Evolutionary conservation across 2,797 vertebrate species (phyloP).

Genomic region (Silurus lanzhouensis): DNA sequence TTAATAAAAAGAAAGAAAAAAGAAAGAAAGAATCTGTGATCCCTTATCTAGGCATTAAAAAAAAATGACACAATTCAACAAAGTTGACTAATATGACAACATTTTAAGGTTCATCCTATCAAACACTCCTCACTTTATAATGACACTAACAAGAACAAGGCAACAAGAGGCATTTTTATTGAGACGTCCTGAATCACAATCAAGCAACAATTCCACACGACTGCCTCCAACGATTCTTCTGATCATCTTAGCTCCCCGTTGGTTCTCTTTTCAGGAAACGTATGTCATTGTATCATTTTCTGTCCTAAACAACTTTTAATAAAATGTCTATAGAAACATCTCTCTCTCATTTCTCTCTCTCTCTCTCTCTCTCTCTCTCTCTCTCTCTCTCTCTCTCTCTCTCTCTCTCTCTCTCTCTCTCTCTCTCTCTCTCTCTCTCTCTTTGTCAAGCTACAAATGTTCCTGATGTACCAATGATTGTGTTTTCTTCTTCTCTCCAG

Average conservation of each 20-base stretch:
- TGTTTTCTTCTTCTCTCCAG: too few species aligned
- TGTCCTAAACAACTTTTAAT: not conserved
- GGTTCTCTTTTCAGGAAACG: not conserved
- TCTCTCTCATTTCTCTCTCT: too few species aligned
- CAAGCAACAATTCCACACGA: not conserved
- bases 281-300: not conserved
- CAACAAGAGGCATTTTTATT: not conserved
- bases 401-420: too few species aligned
- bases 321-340: not conserved
- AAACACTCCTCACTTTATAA: not conserved
- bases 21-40: slow-evolving; percentile 9
- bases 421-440: too few species aligned
- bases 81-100: not conserved
- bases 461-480: too few species aligned
- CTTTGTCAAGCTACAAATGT: too few species aligned
- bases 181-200: not conserved
- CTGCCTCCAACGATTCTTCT: not conserved
- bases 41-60: slow-evolving; percentile 42
- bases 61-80: not conserved
- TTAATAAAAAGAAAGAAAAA: slow-evolving; percentile 18
- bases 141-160: not conserved
- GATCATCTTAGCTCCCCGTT: not conserved
- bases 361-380: too few species aligned
- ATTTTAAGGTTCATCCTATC: not conserved
- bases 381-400: too few species aligned